Evolutionary conservation across 2,797 vertebrate species (phyloP).

Genomic region (Hafferia zeledoni): DNA sequence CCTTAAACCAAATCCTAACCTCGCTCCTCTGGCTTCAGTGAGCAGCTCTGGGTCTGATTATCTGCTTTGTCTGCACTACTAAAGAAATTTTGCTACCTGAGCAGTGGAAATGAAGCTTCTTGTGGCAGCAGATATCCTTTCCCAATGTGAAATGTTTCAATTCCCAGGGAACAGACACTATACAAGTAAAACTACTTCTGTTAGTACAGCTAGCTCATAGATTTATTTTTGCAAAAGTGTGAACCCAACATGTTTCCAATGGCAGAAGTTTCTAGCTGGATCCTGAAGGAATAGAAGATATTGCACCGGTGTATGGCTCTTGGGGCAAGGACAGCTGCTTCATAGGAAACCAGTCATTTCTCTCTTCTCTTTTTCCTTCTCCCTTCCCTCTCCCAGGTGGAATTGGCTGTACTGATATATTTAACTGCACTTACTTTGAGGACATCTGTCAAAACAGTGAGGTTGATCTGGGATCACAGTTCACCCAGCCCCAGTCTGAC

Average conservation of each 20-base stretch:
- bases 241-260: not conserved
- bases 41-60: not conserved
- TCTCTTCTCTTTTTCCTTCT: not conserved
- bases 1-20: not conserved
- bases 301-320: not conserved
- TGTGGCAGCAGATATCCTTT: not conserved
- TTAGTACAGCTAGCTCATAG: not conserved
- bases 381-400: not conserved
- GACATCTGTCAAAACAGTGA: constrained; percentile 38
- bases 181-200: not conserved
- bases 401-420: not conserved
- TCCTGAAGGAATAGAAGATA: not conserved
- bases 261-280: not conserved
- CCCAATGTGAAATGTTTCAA: not conserved
- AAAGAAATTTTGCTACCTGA: not conserved
- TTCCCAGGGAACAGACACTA: not conserved
- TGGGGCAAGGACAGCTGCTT: not conserved
- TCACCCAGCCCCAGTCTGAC: not conserved
- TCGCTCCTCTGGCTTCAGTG: not conserved
- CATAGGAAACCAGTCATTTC: not conserved
- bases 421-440: not conserved
- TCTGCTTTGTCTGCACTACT: not conserved
- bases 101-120: not conserved
- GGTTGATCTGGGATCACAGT: not conserved
- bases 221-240: not conserved